A percentile compares a stretch with the other conserved stretches of the same genome.
phyloP scores from a whole-genome alignment of 2,797 vertebrate genomes.

The Syndactyla subalaris region DNA sequence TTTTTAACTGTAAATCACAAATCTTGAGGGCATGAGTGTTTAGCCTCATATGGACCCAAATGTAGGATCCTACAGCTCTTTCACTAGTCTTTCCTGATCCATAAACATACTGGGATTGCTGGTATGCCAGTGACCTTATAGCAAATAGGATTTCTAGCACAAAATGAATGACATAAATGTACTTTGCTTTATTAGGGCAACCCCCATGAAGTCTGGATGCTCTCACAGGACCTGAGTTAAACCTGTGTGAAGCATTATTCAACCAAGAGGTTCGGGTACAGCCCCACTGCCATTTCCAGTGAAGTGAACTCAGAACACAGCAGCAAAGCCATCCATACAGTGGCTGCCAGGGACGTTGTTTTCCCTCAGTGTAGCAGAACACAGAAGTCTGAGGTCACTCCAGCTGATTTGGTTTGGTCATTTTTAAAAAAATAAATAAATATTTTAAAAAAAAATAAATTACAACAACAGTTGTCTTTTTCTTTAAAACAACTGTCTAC shows the following conservation, averaged over 20 bases:
- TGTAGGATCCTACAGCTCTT: neutral
- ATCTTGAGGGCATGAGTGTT: rapidly evolving
- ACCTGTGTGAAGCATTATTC: neutral
- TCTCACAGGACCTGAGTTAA: neutral
- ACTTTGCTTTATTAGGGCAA: neutral
- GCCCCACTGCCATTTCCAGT: neutral
- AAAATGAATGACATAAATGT: neutral
- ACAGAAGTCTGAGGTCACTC: neutral
- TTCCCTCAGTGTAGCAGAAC: neutral
- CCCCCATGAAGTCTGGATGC: neutral
- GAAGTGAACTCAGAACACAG: neutral
- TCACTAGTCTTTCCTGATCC: too few species aligned
- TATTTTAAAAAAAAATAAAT: neutral
- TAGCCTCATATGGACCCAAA: neutral
- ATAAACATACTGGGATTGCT: neutral
- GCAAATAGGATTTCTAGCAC: neutral
- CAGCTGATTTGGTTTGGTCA: too few species aligned
- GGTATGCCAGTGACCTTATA: neutral
- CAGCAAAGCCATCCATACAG: neutral
- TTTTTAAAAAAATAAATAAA: neutral
- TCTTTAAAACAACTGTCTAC: neutral
- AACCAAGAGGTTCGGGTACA: neutral
- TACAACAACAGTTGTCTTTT: neutral
- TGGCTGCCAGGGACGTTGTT: neutral
- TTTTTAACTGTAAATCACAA: neutral